Evolutionary conservation across 2,797 vertebrate genomes (phyloP), one percentile per base, ranked within the genome.

Genomic region (Gouania willdenowi): DNA sequence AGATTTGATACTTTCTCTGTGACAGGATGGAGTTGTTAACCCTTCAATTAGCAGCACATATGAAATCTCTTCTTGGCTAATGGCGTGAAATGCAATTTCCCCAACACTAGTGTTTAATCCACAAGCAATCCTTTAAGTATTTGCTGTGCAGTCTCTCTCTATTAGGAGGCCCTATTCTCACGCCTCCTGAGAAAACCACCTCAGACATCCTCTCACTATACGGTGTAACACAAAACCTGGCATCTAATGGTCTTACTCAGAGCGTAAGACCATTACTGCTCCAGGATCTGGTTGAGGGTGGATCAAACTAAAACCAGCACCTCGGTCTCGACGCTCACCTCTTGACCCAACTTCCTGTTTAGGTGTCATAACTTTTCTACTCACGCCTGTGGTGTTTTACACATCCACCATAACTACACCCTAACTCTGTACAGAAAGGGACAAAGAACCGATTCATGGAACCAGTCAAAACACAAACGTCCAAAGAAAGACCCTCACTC

Each of bases 281-380:
- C 13, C 51, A 38, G 27, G 49, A 53, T 35, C 61, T 12, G 11
- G 36, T 50, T 15, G 8, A 41, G 52, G 75, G 53, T 65, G 34
- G 52, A 66, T 71, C 50, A 59, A 52, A 20, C 6, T 37, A 46
- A 50, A 69, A 47, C 41, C 32, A n/a, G 61, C 51, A 50, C 41
- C 51, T 31, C 35, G 56, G 31, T 49, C 41, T 49, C 49, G 61
- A 39, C 12, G 39, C 38, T 76, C 45, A 85, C 81, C 82, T 59
- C 45, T 46, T 81, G 78, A 83, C 82, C 82, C 41, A 35, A 36
- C 65, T 77, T 85, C 77, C 79, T 83, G 77, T 77, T 79, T 65
- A 82, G 74, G 62, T 51, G 73, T 47, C 57, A 68, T 43, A 44
- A 30, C 5, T 52, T 70, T 82, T 82, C 71, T 75, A 76, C 26